These are phyloP conservation scores for Drosophila ficusphila DNA, from an alignment of 1,140 invertebrate genomes.

Conservation along the genomic window DNA sequence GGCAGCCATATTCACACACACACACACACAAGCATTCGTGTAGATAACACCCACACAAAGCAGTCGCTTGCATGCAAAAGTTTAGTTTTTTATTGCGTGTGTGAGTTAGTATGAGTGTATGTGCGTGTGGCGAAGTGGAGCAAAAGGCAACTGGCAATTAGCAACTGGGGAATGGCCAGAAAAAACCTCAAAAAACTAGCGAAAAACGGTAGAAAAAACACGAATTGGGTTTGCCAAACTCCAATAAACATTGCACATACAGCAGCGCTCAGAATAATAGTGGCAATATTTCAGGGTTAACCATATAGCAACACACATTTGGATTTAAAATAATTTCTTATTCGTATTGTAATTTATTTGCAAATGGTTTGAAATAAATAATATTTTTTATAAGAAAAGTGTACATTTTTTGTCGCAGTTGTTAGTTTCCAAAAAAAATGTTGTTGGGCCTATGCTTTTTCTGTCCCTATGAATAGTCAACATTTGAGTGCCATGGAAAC, in stretches of 20 bases:
- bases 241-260: slow-evolving; percentile 27
- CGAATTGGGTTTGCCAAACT: slow-evolving; percentile 42
- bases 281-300: too few species aligned
- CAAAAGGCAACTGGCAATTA: slow-evolving; percentile 60
- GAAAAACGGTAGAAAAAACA: slow-evolving; percentile 18
- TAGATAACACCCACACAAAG: slow-evolving; percentile 11
- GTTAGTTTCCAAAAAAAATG: slow-evolving; percentile 3
- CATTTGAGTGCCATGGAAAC: slow-evolving; percentile 31
- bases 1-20: slow-evolving; percentile 26
- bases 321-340: too few species aligned
- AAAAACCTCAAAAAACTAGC: slow-evolving; percentile 26
- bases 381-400: background rate
- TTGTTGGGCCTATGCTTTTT: slow-evolving; percentile 28
- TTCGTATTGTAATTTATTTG: too few species aligned
- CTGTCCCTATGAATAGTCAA: slow-evolving; percentile 18
- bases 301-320: too few species aligned
- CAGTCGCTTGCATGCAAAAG: slow-evolving; percentile 56
- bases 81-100: slow-evolving; percentile 24
- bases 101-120: slow-evolving; percentile 18
- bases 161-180: slow-evolving; percentile 42
- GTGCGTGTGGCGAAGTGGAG: slow-evolving; percentile 43
- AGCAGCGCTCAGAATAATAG: background rate
- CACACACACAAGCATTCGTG: background rate
- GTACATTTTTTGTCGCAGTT: background rate
- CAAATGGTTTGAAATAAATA: background rate